Evolutionary conservation across 2,888 invertebrate genomes (phyloP).

Genomic region (Sesia apiformis): DNA sequence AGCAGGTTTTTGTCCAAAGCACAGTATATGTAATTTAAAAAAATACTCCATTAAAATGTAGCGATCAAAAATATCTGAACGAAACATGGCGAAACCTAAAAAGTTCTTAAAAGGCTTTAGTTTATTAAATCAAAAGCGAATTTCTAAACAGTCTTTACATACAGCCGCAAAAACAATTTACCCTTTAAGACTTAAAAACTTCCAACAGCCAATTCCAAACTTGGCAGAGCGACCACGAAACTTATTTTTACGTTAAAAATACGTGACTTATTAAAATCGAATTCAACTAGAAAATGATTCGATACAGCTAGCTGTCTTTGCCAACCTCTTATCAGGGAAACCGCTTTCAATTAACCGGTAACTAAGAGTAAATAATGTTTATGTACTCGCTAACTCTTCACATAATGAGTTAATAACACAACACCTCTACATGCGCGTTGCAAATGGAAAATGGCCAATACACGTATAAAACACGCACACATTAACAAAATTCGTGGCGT

Average conservation of each 20-base stretch:
- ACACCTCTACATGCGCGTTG: slow-evolving; percentile 48
- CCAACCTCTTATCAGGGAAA: slow-evolving; percentile 56
- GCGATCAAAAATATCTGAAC: too few species aligned
- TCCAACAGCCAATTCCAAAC: neutral
- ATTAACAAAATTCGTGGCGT: slow-evolving; percentile 46
- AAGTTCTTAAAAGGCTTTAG: neutral
- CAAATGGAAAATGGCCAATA: slow-evolving; percentile 46
- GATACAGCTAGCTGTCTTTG: slow-evolving; percentile 51
- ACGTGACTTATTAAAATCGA: slow-evolving; percentile 31
- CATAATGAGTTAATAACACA: slow-evolving; percentile 72
- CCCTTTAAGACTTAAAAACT: neutral
- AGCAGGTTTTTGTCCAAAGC: too few species aligned
- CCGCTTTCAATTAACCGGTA: slow-evolving; percentile 71
- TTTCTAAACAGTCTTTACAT: neutral
- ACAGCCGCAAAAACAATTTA: neutral
- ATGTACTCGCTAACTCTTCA: slow-evolving; percentile 68
- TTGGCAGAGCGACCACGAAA: neutral
- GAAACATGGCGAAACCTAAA: too few species aligned
- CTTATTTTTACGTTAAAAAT: slow-evolving; percentile 15
- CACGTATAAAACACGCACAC: slow-evolving; percentile 38
- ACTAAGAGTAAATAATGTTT: slow-evolving; percentile 38
- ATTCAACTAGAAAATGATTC: slow-evolving; percentile 18
- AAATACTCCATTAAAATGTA: too few species aligned
- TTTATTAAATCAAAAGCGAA: neutral
- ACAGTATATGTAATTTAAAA: too few species aligned